Evolutionary conservation across 1,140 invertebrate species (phyloP), one percentile per base, ranked within the genome.

Genomic region (Holcopasites calliopsidis): DNA sequence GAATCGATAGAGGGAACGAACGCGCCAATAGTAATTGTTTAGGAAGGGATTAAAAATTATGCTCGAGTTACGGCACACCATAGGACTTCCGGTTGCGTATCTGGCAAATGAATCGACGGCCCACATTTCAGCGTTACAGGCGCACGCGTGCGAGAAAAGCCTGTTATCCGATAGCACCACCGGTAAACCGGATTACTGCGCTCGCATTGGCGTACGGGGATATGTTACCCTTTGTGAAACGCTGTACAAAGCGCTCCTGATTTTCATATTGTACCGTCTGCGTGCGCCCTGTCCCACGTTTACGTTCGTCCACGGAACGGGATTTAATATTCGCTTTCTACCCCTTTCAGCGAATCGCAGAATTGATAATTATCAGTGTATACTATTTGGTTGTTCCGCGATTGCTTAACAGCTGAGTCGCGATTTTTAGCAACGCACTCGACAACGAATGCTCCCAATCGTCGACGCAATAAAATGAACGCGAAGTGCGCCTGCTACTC

Each of bases 1-100:
- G 47, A 65, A 65, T 23, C 11, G 33, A 52, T 50, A 55, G 61
- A 13, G 75, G 49, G 68, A 11, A 57, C 42, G 69, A 42, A 69
- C 66, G 57, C 61, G 62, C 73, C 73, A 72, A 55, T 50, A 52
- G 64, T 54, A 75, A 82, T 84, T 76, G 79, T 54, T 70, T 26
- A 16, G 2, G 54, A 42, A 42, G 52, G 80, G 77, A 83, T 84
- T 82, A 83, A 84, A 84, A 84, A 84, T 84, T 82, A 84, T 81
- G 68, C 77, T 35, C 55, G 80, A 81, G 79, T 84, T 84, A 74
- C 77, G 73, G 40, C 23, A 55, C 44, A 47, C 69, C 62, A 80
- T 72, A 62, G 68, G 50, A 70, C 55, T 68, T 68, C 71, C 76
- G 69, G 69, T 69, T 5, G 21, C 33, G 76, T 84, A 60, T 80